Base-by-base conservation (phyloP, 2,113 vertebrate species). In the Sander lucioperca region DNA sequence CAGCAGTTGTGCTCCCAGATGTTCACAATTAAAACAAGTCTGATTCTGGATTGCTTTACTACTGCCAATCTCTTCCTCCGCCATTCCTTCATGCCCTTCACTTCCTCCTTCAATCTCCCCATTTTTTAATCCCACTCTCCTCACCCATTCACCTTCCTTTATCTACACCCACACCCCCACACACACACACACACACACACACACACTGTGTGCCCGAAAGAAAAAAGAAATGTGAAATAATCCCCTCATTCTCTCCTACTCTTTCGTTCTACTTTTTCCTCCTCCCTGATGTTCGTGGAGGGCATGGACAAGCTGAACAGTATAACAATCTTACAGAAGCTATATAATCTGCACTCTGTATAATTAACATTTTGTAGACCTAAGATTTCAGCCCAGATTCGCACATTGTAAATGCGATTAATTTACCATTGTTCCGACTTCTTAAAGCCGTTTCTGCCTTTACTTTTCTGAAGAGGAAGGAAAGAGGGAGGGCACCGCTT, bases 1-100 rank as follows among this genome's bases (percentile, higher is more conserved):
- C 18, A 85, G 80, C 80, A 91, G 86, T 88, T 86, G 68, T 58
- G 0, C 80, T 82, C 83, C 36, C 71, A 57, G n/a, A 67, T 54
- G 7, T 58, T 72, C 71, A 88, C 83, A 83, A 84, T 90, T 83
- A 74, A 68, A 14, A 5, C 6, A 74, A 86, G 3, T 19, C 0
- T 11, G 78, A 27, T 67, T 36, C 19, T 78, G 36, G 54, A 1
- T 73, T 75, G 25, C 68, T 15, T 83, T 57, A 76, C 74, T 43
- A 51, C 88, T 78, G 77, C 82, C 91, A 68, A 53, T 87, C 89
- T 83, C 12, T 75, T 85, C 48, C 66, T 76, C 53, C 16, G 39
- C 48, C 33, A 0, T 30, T 30, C 48, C 3, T 62, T 74, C 70
- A 43, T 64, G 71, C 71, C 71, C 77, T 66, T 61, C 65, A 15